These are phyloP conservation scores for Hydrolagus affinis DNA, from an alignment of 2,113 vertebrate genomes.

Conservation along the genomic window DNA sequence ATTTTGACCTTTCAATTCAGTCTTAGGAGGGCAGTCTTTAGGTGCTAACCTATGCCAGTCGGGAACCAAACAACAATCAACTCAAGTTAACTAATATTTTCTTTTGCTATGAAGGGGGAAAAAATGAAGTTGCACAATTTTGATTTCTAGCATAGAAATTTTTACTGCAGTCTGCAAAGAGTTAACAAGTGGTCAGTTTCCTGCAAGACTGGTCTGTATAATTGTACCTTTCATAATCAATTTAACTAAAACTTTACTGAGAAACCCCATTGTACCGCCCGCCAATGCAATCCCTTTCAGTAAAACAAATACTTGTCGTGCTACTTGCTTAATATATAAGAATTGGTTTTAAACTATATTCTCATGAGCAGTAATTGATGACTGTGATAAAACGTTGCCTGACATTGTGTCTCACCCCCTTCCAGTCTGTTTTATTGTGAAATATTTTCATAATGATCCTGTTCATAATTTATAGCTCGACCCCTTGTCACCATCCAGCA, in stretches of 20 bases:
- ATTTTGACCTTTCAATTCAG: no score
- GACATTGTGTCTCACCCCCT: constrained; percentile 8
- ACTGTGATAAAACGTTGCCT: constrained; percentile 6
- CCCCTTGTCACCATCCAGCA: constrained; percentile 51
- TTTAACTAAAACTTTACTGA: neutral
- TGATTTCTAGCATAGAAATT: constrained; percentile 19
- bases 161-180: neutral
- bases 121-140: neutral
- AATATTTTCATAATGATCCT: constrained; percentile 56
- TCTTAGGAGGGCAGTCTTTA: no score
- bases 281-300: neutral
- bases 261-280: neutral
- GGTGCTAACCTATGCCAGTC: no score
- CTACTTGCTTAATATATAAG: constrained; percentile 5
- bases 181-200: neutral
- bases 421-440: constrained; percentile 52
- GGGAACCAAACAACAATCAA: no score
- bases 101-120: no score
- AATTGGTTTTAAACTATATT: constrained; percentile 16
- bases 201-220: neutral
- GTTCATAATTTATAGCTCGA: constrained; percentile 60
- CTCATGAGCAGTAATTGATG: constrained; percentile 27
- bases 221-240: constrained; percentile 14
- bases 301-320: constrained; percentile 19
- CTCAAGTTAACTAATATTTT: no score